These are phyloP conservation scores for Drosophila mercatorum DNA, from an alignment of 2,888 invertebrate genomes.

Conservation along the genomic window DNA sequence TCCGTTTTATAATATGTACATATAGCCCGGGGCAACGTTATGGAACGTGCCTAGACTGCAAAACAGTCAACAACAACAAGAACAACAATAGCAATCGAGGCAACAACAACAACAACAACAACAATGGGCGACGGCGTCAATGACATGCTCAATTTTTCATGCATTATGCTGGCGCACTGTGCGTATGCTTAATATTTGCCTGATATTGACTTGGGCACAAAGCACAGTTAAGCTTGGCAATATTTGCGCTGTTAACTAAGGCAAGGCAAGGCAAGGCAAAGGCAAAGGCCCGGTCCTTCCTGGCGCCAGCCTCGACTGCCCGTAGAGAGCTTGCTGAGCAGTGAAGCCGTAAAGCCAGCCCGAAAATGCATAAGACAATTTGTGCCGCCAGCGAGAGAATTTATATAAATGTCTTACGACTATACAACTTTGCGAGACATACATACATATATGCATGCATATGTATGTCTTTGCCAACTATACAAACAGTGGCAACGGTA, in stretches of 20 bases:
- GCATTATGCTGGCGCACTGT: constrained; percentile 68
- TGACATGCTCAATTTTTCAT: constrained; percentile 78
- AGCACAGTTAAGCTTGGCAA: constrained; percentile 73
- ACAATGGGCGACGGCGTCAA: constrained; percentile 57
- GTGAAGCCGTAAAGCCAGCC: constrained; percentile 55
- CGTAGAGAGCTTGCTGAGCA: background rate
- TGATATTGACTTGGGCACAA: constrained; percentile 62
- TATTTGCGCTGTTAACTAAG: constrained; percentile 64
- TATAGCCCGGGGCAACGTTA: constrained; percentile 49
- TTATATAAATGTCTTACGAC: constrained; percentile 54
- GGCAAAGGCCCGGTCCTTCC: too few species aligned
- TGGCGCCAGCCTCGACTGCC: too few species aligned
- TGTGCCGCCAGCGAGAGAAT: constrained; percentile 53
- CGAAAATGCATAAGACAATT: constrained; percentile 74
- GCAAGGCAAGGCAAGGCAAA: background rate
- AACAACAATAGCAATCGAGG: constrained; percentile 24
- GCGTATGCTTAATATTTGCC: constrained; percentile 74
- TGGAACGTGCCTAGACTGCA: constrained; percentile 70
- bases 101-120: constrained; percentile 12
- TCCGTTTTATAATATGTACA: constrained; percentile 55
- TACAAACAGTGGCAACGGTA: constrained; percentile 50
- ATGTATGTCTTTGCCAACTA: constrained; percentile 9
- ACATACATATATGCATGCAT: constrained; percentile 1
- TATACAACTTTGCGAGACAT: constrained; percentile 23
- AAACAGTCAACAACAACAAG: constrained; percentile 45